Base-by-base conservation (phyloP, 2,113 vertebrate genomes). In the Notiomystis cincta region DNA sequence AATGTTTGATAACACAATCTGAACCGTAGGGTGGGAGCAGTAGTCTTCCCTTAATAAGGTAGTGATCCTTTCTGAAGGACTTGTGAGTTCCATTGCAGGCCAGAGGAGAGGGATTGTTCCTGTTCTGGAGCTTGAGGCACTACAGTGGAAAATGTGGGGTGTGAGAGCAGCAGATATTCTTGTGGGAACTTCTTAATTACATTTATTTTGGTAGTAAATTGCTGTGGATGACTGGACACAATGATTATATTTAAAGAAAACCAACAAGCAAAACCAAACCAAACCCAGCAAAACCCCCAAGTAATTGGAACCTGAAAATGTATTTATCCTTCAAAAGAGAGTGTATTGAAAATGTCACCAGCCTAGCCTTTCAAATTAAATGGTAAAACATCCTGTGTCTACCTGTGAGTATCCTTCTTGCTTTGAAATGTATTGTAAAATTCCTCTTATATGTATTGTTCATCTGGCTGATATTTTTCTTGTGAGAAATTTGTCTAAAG, bases 111-210 rank as follows among this genome's bases (percentile, higher is more conserved):
- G 7, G 12, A 1, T 50, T n/a, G 23, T 16, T 66, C 35, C 47
- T 78, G 1, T 81, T 79, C 35, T 42, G 82, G 56, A 47, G 35
- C 9, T 75, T 30, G 15, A 22, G 24, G 22, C 40, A 27, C 40
- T 9, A 2, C 15, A 31, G 54, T 2, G 1, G 45, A 15, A 81
- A 23, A 18, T 1, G 0, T 24, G 1, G 10, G 37, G 6, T 38
- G 12, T 30, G 17, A 64, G 56, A 53, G 81, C 53, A 70, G 50
- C 21, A 78, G 21, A 6, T 82, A 18, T 33, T 93, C 4, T 33
- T n/a, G 4, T 78, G 42, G 24, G 12, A 71, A 13, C 13, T 35
- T 67, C 7, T 60, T 80, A 1, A 28, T 80, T 61, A 22, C 54
- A 10, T n/a, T 53, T 69, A 45, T 72, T 90, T 82, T 56, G 18